These are phyloP conservation scores for Achatina immaculata DNA, from an alignment of 1,140 invertebrate species.

Conservation along the genomic window DNA sequence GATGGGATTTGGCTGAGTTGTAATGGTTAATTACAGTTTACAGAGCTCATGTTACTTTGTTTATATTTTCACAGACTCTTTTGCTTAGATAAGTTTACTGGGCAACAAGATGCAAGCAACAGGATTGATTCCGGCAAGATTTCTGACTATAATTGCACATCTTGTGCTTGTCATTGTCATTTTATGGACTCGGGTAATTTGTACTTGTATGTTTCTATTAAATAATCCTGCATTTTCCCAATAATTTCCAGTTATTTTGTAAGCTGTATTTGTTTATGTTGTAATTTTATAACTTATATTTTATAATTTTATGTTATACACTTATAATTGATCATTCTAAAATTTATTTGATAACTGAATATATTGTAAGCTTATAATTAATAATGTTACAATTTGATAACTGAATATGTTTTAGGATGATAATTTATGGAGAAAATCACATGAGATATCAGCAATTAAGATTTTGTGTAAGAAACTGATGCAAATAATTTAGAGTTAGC, in stretches of 20 bases:
- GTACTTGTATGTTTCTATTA: not conserved
- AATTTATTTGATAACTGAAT: not conserved
- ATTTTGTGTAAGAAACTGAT: no score
- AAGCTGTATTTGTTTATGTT: not conserved
- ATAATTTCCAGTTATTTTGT: not conserved
- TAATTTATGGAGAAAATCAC: no score
- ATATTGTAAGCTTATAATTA: not conserved
- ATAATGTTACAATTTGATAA: no score
- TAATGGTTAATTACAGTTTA: no score
- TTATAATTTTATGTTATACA: not conserved
- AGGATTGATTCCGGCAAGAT: slow-evolving; percentile 62
- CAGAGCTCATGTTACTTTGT: no score
- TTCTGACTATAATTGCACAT: slow-evolving; percentile 62
- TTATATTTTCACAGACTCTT: no score
- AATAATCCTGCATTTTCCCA: not conserved
- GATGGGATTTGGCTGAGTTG: no score
- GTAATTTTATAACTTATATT: not conserved
- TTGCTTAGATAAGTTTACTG: no score
- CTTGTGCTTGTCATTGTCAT: slow-evolving; percentile 60
- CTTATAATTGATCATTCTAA: not conserved
- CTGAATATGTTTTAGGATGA: no score
- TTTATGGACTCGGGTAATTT: slow-evolving; percentile 60
- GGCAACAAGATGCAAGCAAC: slow-evolving; percentile 47
- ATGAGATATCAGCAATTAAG: no score
- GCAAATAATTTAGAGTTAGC: no score